Evolutionary conservation across 2,113 vertebrate species (phyloP).

Genomic region (Dasyornis broadbenti): DNA sequence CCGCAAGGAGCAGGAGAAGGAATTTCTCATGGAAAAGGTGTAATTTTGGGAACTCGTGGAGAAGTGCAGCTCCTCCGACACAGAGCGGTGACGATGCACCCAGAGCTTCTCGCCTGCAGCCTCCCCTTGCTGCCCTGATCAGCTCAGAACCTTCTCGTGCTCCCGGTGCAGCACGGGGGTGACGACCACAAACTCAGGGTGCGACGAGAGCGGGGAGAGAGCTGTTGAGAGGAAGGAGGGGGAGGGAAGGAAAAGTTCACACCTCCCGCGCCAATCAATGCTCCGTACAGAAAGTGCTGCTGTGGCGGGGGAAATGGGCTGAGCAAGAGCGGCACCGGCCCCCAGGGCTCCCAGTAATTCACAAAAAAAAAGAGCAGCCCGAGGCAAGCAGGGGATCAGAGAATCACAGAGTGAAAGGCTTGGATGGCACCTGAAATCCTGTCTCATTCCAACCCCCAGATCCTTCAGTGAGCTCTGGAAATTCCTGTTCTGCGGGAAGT

Average conservation of each 20-base stretch:
- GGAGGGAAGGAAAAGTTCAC: slow-evolving; percentile 33
- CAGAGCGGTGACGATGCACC: fast-evolving
- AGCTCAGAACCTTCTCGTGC: fast-evolving
- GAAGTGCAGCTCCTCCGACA: not conserved
- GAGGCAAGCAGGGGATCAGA: not conserved
- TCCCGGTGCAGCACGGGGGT: not conserved
- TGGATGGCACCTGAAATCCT: not conserved
- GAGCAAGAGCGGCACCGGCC: not conserved
- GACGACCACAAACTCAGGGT: not conserved
- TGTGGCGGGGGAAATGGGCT: not conserved
- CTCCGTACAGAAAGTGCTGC: slow-evolving; percentile 51
- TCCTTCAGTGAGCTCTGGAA: fast-evolving
- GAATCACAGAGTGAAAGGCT: not conserved
- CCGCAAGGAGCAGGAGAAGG: not conserved
- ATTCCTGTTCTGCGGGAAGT: not conserved
- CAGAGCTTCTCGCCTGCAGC: not conserved
- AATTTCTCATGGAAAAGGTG: fast-evolving
- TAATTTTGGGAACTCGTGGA: fast-evolving
- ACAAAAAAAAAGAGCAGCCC: not conserved
- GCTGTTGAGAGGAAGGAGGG: not conserved
- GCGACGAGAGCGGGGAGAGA: not conserved
- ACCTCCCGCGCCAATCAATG: slow-evolving; percentile 27
- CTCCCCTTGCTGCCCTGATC: not conserved
- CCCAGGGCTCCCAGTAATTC: not conserved
- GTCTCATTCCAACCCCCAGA: not conserved